These are phyloP conservation scores for Rhagium mordax DNA, from an alignment of 2,888 invertebrate species.

Conservation along the genomic window DNA sequence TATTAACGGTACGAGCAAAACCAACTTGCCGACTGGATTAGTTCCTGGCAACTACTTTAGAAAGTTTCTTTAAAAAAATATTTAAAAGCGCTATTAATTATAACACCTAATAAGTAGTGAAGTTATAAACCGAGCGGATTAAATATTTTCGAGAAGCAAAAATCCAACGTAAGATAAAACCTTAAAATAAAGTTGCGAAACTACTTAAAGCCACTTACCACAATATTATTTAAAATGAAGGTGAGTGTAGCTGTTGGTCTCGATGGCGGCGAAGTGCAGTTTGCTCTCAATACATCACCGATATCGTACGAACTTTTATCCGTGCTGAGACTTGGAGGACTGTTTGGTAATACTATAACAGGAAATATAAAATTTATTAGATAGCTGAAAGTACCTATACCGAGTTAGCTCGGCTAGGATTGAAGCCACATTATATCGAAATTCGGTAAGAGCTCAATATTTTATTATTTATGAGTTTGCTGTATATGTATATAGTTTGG, in stretches of 20 bases:
- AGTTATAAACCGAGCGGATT: neutral
- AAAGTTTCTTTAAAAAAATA: too few species aligned
- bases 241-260: conserved; percentile 82
- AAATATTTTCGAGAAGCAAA: neutral
- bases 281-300: conserved; percentile 82
- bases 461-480: neutral
- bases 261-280: conserved; percentile 87
- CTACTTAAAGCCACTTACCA: conserved; percentile 75
- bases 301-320: conserved; percentile 83
- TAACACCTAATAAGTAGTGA: neutral
- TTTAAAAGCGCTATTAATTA: too few species aligned
- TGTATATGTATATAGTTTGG: neutral
- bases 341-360: conserved; percentile 79
- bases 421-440: neutral
- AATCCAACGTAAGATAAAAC: neutral
- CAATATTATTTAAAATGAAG: conserved; percentile 84
- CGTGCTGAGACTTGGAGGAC: conserved; percentile 78
- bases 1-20: too few species aligned
- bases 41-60: too few species aligned
- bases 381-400: neutral
- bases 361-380: conserved; percentile 29
- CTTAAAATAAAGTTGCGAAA: conserved; percentile 36
- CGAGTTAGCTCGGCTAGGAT: neutral
- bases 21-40: too few species aligned
- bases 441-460: neutral